These are phyloP conservation scores for Drosophila equinoxialis DNA, from an alignment of 1,140 invertebrate genomes.

Conservation along the genomic window DNA sequence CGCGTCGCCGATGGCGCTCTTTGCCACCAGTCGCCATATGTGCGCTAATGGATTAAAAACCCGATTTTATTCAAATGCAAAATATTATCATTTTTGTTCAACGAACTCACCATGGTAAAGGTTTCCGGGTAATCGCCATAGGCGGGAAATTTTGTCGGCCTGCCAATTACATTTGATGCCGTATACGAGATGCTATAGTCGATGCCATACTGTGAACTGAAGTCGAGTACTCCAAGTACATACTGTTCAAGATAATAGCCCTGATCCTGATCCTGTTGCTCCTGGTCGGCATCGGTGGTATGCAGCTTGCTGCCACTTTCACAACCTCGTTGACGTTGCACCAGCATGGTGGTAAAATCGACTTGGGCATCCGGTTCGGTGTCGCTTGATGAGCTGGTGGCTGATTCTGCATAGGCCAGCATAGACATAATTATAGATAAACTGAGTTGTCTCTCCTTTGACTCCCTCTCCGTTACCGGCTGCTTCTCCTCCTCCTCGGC, in stretches of 20 bases:
- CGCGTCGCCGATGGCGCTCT: slow-evolving; percentile 88
- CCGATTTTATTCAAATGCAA: slow-evolving; percentile 5
- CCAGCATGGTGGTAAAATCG: slow-evolving; percentile 63
- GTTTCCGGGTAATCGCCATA: slow-evolving; percentile 96
- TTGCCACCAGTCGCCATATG: slow-evolving; percentile 95
- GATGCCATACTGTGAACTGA: slow-evolving; percentile 95
- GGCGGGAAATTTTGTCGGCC: slow-evolving; percentile 91
- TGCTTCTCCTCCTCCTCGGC: not conserved
- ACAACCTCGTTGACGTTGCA: slow-evolving; percentile 36
- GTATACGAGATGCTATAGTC: slow-evolving; percentile 94
- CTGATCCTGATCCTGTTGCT: slow-evolving; percentile 35
- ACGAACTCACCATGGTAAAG: slow-evolving; percentile 91
- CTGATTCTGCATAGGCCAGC: slow-evolving; percentile 46
- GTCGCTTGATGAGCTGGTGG: slow-evolving; percentile 34
- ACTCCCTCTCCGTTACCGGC: not conserved
- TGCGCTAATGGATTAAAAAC: slow-evolving; percentile 87
- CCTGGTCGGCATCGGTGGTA: slow-evolving; percentile 3
- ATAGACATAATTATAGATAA: slow-evolving; percentile 53
- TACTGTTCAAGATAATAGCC: slow-evolving; percentile 86
- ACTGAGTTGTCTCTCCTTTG: not conserved
- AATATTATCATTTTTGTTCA: slow-evolving; percentile 28
- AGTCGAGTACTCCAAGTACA: slow-evolving; percentile 89
- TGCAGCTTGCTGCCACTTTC: slow-evolving; percentile 34
- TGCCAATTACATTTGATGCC: slow-evolving; percentile 92
- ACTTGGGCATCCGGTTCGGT: slow-evolving; percentile 58